Percentiles rank a stretch among this genome's conserved stretches.
These are phyloP conservation scores for Rapana venosa DNA, from an alignment of 2,888 invertebrate genomes.

Conservation along the genomic window DNA sequence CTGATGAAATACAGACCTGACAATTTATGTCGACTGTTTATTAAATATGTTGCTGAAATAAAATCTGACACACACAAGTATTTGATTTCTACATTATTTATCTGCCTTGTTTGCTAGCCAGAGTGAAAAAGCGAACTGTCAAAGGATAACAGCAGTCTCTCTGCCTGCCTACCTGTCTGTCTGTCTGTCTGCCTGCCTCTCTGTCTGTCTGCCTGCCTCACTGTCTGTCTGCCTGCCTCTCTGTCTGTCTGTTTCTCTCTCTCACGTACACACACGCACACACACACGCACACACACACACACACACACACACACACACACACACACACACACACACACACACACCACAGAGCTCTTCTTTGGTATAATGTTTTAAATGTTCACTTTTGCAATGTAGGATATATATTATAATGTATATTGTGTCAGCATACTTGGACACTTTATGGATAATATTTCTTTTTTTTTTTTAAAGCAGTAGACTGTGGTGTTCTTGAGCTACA, in stretches of 20 bases:
- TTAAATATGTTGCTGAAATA: background rate
- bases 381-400: background rate
- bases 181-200: background rate
- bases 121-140: no score
- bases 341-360: background rate
- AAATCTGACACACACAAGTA: background rate
- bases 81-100: background rate
- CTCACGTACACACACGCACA: background rate
- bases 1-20: background rate
- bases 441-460: no score
- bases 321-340: conserved; percentile 19
- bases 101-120: background rate
- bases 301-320: conserved; percentile 23
- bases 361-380: background rate
- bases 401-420: no score
- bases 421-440: no score
- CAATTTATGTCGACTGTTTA: background rate
- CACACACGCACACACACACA: background rate
- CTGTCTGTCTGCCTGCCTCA: background rate
- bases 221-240: background rate
- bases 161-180: background rate
- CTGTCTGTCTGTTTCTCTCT: background rate
- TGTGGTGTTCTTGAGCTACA: no score
- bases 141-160: background rate
- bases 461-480: background rate